phyloP scores from a whole-genome alignment of 2,888 invertebrate species.

The Dicranocentrus wangi region DNA sequence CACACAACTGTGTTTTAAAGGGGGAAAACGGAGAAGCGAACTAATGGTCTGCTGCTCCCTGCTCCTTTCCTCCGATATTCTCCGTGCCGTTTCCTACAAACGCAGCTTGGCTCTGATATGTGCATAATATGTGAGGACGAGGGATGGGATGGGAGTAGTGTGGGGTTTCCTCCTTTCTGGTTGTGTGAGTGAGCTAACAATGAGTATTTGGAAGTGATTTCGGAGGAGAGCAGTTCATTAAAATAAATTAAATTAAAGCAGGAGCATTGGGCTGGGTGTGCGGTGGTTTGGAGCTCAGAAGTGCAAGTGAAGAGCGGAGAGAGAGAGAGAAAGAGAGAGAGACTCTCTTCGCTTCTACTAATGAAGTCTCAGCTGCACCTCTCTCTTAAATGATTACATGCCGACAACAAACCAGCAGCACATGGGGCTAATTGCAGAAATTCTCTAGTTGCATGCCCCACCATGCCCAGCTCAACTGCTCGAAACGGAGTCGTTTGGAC shows the following conservation, averaged over 20 bases:
- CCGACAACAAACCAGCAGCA: constrained; percentile 33
- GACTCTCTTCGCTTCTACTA: constrained; percentile 28
- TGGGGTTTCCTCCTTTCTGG: no score
- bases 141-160: no score
- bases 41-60: background rate
- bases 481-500: no score
- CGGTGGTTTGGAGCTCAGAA: constrained; percentile 7
- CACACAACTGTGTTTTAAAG: no score
- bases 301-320: background rate
- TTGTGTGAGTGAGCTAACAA: constrained; percentile 44
- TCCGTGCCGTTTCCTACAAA: no score
- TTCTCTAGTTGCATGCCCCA: constrained; percentile 30
- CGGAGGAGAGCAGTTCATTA: constrained; percentile 61
- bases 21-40: constrained; percentile 4
- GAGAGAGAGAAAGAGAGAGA: constrained; percentile 10
- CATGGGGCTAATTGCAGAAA: constrained; percentile 46
- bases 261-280: constrained; percentile 38
- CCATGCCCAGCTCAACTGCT: no score
- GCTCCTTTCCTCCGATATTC: no score
- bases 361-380: constrained; percentile 48
- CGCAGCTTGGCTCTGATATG: no score
- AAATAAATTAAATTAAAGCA: constrained; percentile 66
- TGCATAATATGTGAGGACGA: background rate
- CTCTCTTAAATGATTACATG: constrained; percentile 38
- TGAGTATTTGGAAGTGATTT: constrained; percentile 53